Evolutionary conservation across 2,888 invertebrate genomes (phyloP), one percentile per base, ranked within the genome.

Genomic region (Pardosa pseudoannulata): DNA sequence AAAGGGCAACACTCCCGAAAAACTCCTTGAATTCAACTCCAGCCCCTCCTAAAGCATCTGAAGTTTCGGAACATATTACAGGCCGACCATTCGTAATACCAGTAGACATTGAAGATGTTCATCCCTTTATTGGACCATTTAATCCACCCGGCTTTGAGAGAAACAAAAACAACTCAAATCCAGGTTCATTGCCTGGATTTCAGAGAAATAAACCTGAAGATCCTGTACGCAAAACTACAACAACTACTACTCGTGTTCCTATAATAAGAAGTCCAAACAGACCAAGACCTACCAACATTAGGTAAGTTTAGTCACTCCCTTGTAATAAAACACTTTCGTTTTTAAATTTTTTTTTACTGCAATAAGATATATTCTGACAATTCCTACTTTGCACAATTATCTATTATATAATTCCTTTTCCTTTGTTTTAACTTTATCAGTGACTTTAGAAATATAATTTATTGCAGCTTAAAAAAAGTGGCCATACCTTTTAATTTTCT

Each of bases 51-150:
- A 5, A 36, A 9, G 5, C 36, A 3, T 56, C 56, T 23, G 23
- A 23, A 16, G 23, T 16, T 16, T 56, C 23, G 16, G 6, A 56
- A 3, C 46, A 9, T 39, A 56, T 23, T n/a, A 39, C 86, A 28
- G 93, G 92, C 1, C 92, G 93, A 89, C 93, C 93, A 0, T 93
- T 92, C 89, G 92, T 93, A 27, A 92, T 93, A 89, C 93, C 93
- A 90, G 93, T 95, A 1, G 94, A 94, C 90, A 93, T 95, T 16
- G 93, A 94, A 85, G 93, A 93, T 88, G 92, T 94, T 28, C 88
- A 89, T 19, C 89, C 89, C 9, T 87, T 73, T 27, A 65, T 79
- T 29, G 88, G 88, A 6, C 78, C 80, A 13, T 62, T 82, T 13
- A 81, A 78, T 32, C 81, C 81, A 13, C 13, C 71, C 2, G 65